A percentile compares a stretch with the other conserved stretches of the same genome.
Conservation (phyloP, 2,797 vertebrate genomes). For the Helicolenus hilgendorfi region DNA sequence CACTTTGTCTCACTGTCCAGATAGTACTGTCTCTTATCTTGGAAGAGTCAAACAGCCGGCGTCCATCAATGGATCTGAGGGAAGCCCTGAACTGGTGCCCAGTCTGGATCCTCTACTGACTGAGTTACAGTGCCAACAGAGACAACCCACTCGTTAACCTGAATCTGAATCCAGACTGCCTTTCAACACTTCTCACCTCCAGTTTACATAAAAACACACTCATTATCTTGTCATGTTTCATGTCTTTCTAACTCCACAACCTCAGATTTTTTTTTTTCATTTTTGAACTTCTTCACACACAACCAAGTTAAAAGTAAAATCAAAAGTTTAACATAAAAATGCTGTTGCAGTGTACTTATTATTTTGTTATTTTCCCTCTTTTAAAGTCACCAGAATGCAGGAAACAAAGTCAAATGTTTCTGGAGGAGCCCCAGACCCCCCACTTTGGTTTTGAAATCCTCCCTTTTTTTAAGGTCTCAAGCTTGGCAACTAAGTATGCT, state of each 20-base stretch:
- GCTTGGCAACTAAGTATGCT: too few relatives aligned
- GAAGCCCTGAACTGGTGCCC: slow-evolving; percentile 51
- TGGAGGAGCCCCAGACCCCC: too few relatives aligned
- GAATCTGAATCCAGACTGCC: slow-evolving; percentile 13
- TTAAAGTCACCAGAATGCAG: fast-evolving
- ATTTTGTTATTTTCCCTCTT: too few relatives aligned
- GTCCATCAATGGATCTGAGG: slow-evolving; percentile 36
- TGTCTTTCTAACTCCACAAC: neutral
- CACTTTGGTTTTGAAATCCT: too few relatives aligned
- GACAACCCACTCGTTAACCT: slow-evolving; percentile 12
- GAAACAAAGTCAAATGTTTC: too few relatives aligned
- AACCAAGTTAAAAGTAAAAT: neutral
- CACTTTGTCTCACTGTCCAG: neutral
- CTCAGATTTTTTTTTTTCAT: too few relatives aligned
- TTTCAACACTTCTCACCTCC: slow-evolving; percentile 11
- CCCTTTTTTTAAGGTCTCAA: too few relatives aligned
- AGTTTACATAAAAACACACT: slow-evolving; percentile 7
- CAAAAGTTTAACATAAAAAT: too few relatives aligned
- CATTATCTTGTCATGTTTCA: neutral
- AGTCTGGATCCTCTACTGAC: slow-evolving; percentile 41
- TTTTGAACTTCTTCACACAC: neutral
- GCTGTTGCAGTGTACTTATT: too few relatives aligned
- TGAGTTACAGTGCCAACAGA: slow-evolving; percentile 38
- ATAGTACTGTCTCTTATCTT: neutral
- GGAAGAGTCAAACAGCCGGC: slow-evolving; percentile 12